Evolutionary conservation across 2,797 vertebrate species (phyloP), one percentile per base, ranked within the genome.

Genomic region (Pseudochirops corinnae): DNA sequence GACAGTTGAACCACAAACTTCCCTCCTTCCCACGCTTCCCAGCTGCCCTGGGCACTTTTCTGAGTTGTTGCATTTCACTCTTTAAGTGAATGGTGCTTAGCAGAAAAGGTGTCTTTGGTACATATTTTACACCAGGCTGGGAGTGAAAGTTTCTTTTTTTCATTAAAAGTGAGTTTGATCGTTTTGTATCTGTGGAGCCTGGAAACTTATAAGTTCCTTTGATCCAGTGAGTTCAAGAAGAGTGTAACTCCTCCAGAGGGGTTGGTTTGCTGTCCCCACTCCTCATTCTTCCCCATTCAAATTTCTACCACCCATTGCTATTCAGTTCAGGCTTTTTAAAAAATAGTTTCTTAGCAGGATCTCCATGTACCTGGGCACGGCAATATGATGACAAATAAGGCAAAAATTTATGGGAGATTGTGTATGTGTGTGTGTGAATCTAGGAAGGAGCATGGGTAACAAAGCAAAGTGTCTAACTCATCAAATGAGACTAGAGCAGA

Each of bases 61-160:
- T 98, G 97, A 97, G 96, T 97, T 98, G 97, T 53, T 95, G 95
- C 60, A 97, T 98, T 98, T 96, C 98, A 97, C 95, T 98, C 96
- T 97, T 96, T 97, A 98, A 97, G 96, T 98, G 98, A 98, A 95
- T 95, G 97, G 92, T 97, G 96, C 94, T 98, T 98, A 97, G 97
- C 96, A 96, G 98, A 98, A 97, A 97, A 98, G 98, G 94, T 98
- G 98, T 97, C 96, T 98, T 98, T 98, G 97, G 98, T 96, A 98
- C 98, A 95, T 98, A 97, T 98, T 98, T 98, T 97, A 98, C 96
- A 98, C 94, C 57, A 97, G 95, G 67, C 31, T 97, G 95, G 95
- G 93, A 98, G 98, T 97, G 96, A 92, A 95, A 93, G 97, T 98
- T 97, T 98, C 92, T 94, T 90, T 87, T 98, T 98, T 98, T 98